These are phyloP conservation scores for Torymus tubicola DNA, from an alignment of 2,888 invertebrate genomes.

Conservation along the genomic window DNA sequence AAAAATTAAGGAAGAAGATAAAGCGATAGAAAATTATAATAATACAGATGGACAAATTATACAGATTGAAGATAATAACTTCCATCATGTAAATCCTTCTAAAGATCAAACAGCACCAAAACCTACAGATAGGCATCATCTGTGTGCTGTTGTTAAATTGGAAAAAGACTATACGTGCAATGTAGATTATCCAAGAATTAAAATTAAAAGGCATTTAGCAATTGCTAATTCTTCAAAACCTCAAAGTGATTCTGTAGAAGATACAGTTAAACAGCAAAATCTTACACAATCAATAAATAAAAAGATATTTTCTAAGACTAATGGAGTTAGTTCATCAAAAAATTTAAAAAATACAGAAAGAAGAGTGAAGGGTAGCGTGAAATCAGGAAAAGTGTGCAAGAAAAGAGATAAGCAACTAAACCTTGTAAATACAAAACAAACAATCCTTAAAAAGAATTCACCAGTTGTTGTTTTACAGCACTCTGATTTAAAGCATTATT, in stretches of 20 bases:
- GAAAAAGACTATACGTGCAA: constrained; percentile 56
- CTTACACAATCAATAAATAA: neutral
- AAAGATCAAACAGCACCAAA: constrained; percentile 16
- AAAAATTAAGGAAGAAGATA: constrained; percentile 47
- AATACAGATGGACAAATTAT: neutral
- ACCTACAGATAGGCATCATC: constrained; percentile 17
- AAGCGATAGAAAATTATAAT: constrained; percentile 6
- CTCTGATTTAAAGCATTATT: constrained; percentile 48
- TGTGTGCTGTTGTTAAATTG: constrained; percentile 53
- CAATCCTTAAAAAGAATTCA: constrained; percentile 9
- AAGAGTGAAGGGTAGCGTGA: neutral
- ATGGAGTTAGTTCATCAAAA: constrained; percentile 17
- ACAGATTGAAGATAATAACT: constrained; percentile 17
- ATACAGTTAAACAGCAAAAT: neutral
- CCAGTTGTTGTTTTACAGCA: neutral
- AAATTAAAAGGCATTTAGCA: constrained; percentile 53
- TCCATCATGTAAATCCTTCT: neutral
- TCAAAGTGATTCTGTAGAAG: neutral
- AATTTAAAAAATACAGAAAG: constrained; percentile 43
- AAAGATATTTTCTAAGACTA: neutral
- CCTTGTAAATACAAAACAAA: constrained; percentile 29
- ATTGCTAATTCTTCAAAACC: constrained; percentile 17
- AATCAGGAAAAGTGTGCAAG: constrained; percentile 19
- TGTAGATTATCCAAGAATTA: constrained; percentile 54
- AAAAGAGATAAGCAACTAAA: constrained; percentile 28